Evolutionary conservation across 2,113 vertebrate species (phyloP).

Genomic region (Narcine bancroftii): DNA sequence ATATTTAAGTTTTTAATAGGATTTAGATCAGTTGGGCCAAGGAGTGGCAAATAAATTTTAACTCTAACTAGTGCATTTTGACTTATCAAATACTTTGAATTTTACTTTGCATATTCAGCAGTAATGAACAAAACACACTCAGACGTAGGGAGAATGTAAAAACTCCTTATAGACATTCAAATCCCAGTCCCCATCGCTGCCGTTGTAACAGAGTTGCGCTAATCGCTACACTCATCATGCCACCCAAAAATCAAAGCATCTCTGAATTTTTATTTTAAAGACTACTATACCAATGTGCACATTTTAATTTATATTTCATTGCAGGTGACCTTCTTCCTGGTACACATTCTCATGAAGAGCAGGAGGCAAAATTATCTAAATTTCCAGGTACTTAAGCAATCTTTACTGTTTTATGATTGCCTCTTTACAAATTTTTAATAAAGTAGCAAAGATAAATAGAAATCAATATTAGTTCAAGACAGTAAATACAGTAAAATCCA

Average conservation of each 20-base stretch:
- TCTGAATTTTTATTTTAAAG: background rate
- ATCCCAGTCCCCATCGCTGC: too few species aligned
- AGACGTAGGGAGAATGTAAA: too few species aligned
- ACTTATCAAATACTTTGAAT: background rate
- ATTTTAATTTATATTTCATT: constrained; percentile 38
- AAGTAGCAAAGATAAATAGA: background rate
- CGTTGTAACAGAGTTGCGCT: too few species aligned
- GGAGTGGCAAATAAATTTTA: too few species aligned
- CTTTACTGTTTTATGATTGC: too few species aligned
- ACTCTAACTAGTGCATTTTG: too few species aligned
- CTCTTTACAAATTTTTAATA: background rate
- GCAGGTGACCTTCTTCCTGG: constrained; percentile 48
- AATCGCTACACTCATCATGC: too few species aligned
- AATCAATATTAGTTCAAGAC: background rate
- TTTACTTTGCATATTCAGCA: background rate
- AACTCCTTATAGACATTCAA: too few species aligned
- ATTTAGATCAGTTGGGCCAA: too few species aligned
- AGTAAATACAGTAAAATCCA: background rate
- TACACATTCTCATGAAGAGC: constrained; percentile 44
- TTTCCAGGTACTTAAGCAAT: constrained; percentile 51
- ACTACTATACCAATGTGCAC: background rate
- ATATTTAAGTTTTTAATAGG: too few species aligned
- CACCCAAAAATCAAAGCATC: too few species aligned
- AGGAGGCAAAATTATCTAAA: constrained; percentile 42
- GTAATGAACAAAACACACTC: background rate